Evolutionary conservation across 2,113 vertebrate genomes (phyloP), one percentile per base, ranked within the genome.

Genomic region (Tor tambroides): DNA sequence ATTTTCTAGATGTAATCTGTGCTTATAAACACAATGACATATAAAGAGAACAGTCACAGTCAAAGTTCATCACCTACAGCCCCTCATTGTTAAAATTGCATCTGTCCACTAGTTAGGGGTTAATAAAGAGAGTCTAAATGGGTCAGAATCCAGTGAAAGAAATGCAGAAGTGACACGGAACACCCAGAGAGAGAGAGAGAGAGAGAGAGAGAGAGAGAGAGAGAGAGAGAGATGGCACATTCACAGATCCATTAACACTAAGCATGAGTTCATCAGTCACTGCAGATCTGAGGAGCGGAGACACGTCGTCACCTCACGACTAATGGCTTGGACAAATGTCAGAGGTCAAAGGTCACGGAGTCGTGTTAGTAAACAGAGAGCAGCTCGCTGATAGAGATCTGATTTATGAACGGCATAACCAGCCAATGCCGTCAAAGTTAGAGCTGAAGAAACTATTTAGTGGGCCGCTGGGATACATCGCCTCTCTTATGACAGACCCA

Each of bases 301-400:
- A 87, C 88, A 88, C 23, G 84, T 92, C 91, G 86, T 89, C 88
- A 82, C 76, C 72, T 90, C 85, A 61, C 69, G 85, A 94, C 88
- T 87, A 92, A 93, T 92, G 88, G 91, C 83, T 38, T n/a, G 46
- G 43, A 81, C 65, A 71, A 83, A 87, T 79, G 87, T 19, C 56
- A 17, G 26, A 49, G 93, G 92, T 93, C 91, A 91, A 88, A 91
- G 92, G 92, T 90, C 87, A 93, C 91, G 92, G 85, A 88, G 87
- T 90, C 76, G 86, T 88, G 89, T 92, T 83, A 89, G 93, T 89
- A 92, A 91, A 89, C 87, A 89, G 89, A 90, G 80, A 75, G 12
- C 41, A 38, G 38, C 76, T 76, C 54, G 67, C 77, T 46, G 80
- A 65, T 81, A 81, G n/a, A 65, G 61, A 69, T 49, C 80, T 82